Base-by-base conservation (phyloP, 2,888 invertebrate genomes). In the Chesias legatella region DNA sequence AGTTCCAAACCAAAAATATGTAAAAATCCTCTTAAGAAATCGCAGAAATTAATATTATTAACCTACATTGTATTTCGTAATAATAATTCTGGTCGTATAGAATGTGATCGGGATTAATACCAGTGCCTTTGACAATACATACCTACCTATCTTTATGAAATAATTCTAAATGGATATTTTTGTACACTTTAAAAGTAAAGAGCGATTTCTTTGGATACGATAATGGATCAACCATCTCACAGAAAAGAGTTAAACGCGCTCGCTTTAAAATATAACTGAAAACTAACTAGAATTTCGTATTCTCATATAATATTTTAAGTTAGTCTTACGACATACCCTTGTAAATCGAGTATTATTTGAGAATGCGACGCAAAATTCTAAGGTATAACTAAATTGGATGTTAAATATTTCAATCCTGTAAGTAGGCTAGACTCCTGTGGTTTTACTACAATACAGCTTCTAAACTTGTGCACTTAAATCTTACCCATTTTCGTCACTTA, bases 81-180 rank as follows among this genome's bases (percentile, higher is more conserved):
- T 62, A 62, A 54, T 64, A 55, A 58, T 53, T 46, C 74, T 67
- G 72, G 73, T 62, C 62, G 63, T 75, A 69, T 73, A 58, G 59
- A 63, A 56, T 67, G 71, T 52, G 30, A 68, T 72, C 78, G 73
- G 65, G 55, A 56, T 73, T 78, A 73, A 69, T 79, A 84, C 85
- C 86, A 88, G 88, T 86, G 88, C 88, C 88, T 88, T 88, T 69
- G 69, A 80, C 79, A 77, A 84, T 79, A 84, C 85, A 86, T 85
- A 88, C 86, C 82, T 84, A 81, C 79, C 71, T 79, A n/a, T n/a
- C n/a, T n/a, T n/a, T 60, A 77, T 72, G 61, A 74, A 79, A 78
- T 79, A 79, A 67, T 68, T 74, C 64, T 75, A 74, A 74, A 79
- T 53, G 73, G 64, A 84, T 88, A 85, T 86, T 86, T 86, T 86